Base-by-base conservation (phyloP, 2,888 invertebrate species). In the Blera fallax region DNA sequence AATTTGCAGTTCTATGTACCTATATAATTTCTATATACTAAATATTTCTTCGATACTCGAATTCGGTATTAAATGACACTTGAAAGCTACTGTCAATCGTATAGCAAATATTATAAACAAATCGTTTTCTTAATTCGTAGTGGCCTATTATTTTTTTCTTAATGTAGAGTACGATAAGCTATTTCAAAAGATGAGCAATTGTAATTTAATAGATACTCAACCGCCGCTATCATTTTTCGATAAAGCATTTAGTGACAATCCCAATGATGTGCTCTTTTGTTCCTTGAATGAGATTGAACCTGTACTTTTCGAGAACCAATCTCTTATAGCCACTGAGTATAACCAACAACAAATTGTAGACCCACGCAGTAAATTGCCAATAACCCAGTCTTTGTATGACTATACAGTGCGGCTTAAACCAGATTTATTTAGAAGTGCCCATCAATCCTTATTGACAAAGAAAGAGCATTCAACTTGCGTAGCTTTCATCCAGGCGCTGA, bases 171-270 rank as follows among this genome's bases (percentile, higher is more conserved):
- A 27, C 0, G 18, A 34, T 37, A 24, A 34, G 18, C 6, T 11
- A 29, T 34, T 21, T 14, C 18, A 14, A 60, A 8, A 1, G 8
- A 43, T 73, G 52, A 60, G 18, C 11, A 54, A 2, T 1, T 21
- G 6, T 48, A 65, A 48, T 29, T 37, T 16, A 27, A 62, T 40
- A 18, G 10, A 6, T 8, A 1, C 1, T 8, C 90, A 90, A 65
- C 91, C 90, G 0, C 88, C 89, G 0, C 89, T 88, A n/a, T 89
- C 85, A 3, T 79, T 83, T 14, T 91, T 91, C 43, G 89, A 90
- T 45, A 90, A 89, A 84, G 83, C 89, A 0, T 89, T 91, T n/a
- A 89, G 88, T 18, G 73, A 89, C 73, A 70, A 74, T 45, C 67
- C 56, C 0, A 32, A 80, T 5, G 92, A 91, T 45, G 76, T 88